These are phyloP conservation scores for Stomatorhinus ivindoensis DNA, from an alignment of 2,113 vertebrate species.

Conservation along the genomic window DNA sequence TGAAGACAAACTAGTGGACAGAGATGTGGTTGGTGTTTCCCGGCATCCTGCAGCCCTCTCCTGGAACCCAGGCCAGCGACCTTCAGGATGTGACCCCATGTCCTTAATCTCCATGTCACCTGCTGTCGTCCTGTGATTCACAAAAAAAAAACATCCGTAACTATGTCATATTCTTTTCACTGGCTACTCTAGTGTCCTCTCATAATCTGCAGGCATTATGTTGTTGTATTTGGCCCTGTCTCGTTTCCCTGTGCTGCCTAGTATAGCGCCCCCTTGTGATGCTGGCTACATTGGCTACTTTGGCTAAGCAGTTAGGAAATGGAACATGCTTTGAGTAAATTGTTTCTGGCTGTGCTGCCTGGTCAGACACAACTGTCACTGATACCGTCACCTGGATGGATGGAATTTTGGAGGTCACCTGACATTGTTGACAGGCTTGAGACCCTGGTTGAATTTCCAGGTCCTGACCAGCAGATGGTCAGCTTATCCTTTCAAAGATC, in stretches of 20 bases:
- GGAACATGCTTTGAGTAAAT: not conserved
- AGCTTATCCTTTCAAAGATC: not conserved
- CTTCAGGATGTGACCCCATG: not conserved
- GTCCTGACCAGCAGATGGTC: conserved; percentile 9
- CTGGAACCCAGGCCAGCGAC: not conserved
- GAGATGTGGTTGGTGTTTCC: not conserved
- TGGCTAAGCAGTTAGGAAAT: not conserved
- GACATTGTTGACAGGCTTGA: not conserved
- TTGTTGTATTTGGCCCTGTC: not conserved
- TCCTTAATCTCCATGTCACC: not conserved
- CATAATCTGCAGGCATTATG: not conserved
- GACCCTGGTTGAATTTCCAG: not conserved
- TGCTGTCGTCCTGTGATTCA: not conserved
- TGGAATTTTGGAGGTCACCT: not conserved
- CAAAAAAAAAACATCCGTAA: not conserved
- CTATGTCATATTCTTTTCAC: not conserved
- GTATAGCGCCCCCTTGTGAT: not conserved
- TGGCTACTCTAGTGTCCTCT: not conserved
- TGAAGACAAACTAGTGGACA: not conserved
- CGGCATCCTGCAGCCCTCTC: not conserved
- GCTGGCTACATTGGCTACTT: not conserved
- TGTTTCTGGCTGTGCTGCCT: not conserved
- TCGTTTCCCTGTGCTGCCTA: not conserved
- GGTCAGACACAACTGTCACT: not conserved
- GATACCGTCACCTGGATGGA: not conserved